phyloP scores from a whole-genome alignment of 1,140 invertebrate genomes.

The Geopemphigus sp. region DNA sequence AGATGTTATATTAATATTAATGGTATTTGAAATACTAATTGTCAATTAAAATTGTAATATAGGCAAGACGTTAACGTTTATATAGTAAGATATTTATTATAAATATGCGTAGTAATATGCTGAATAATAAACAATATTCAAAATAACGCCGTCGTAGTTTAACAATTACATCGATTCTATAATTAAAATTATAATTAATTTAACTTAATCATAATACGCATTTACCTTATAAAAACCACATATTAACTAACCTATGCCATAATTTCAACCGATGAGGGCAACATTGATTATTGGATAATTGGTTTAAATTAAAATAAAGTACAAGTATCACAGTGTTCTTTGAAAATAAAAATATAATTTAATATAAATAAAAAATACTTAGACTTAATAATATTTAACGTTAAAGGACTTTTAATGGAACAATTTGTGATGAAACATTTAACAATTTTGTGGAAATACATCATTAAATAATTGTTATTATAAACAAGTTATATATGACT shows the following conservation, averaged over 20 bases:
- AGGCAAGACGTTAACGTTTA: not conserved
- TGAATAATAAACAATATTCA: too few species aligned
- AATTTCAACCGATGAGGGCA: not conserved
- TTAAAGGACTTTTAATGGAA: too few species aligned
- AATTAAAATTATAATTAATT: not conserved
- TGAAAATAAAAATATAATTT: constrained; percentile 25
- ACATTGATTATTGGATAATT: not conserved
- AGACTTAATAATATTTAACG: not conserved
- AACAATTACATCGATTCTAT: not conserved
- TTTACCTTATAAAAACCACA: too few species aligned
- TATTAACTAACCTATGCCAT: not conserved
- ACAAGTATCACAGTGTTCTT: constrained; percentile 32
- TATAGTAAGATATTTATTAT: not conserved
- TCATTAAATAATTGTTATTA: not conserved
- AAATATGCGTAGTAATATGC: too few species aligned
- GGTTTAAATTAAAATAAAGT: not conserved
- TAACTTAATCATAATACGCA: not conserved
- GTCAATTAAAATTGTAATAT: too few species aligned
- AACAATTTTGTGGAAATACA: not conserved
- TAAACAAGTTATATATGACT: too few species aligned
- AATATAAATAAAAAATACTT: too few species aligned
- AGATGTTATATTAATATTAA: too few species aligned
- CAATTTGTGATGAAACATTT: too few species aligned
- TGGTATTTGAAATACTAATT: not conserved
- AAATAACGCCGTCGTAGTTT: not conserved